Evolutionary conservation across 2,888 invertebrate species (phyloP).

Genomic region (Hirtodrosophila alboralis): DNA sequence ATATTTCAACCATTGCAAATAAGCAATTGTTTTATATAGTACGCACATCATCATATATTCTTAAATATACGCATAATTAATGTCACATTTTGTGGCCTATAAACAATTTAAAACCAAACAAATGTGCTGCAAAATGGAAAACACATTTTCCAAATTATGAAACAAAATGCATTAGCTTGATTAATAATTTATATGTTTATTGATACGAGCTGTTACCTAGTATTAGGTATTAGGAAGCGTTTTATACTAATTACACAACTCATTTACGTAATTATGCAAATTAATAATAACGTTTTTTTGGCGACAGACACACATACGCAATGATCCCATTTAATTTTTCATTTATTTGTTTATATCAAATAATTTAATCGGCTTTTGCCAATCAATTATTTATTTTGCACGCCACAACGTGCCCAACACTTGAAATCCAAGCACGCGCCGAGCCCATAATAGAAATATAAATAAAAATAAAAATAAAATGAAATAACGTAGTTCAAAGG

Average conservation of each 20-base stretch:
- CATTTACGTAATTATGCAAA: conserved; percentile 71
- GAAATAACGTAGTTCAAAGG: conserved; percentile 40
- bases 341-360: conserved; percentile 32
- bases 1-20: conserved; percentile 3
- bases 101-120: conserved; percentile 8
- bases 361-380: conserved; percentile 53
- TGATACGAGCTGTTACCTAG: conserved; percentile 14
- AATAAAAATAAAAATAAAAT: conserved; percentile 4
- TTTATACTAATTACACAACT: conserved; percentile 62
- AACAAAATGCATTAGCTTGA: conserved; percentile 55
- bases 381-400: conserved; percentile 52
- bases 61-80: conserved; percentile 40
- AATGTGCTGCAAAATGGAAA: conserved; percentile 1
- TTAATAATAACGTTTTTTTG: conserved; percentile 38
- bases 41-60: conserved; percentile 4
- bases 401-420: not conserved
- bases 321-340: conserved; percentile 17
- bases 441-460: conserved; percentile 9
- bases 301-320: conserved; percentile 12
- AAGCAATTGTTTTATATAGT: not conserved
- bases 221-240: conserved; percentile 2
- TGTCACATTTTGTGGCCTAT: conserved; percentile 13
- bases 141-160: conserved; percentile 29
- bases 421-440: conserved; percentile 45
- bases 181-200: conserved; percentile 51